Evolutionary conservation across 2,113 vertebrate species (phyloP), one percentile per base, ranked within the genome.

Genomic region (Chionis minor): DNA sequence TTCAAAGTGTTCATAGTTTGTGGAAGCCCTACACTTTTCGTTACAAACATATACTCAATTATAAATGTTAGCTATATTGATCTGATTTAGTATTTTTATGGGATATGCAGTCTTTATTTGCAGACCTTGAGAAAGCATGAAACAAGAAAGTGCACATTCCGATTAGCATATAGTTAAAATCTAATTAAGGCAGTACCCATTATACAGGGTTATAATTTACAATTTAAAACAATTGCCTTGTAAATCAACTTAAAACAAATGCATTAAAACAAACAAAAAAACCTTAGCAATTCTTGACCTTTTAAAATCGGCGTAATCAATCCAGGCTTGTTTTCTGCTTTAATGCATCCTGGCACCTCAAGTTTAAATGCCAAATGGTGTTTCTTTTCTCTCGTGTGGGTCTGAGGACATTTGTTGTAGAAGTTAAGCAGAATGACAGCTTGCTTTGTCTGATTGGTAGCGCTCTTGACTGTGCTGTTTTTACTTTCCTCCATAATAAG

Each of bases 351-450:
- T 96, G 95, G 91, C 96, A 97, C 97, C 91, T 92, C 80, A 93
- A 94, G 90, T 95, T 98, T 92, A 98, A 97, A 98, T 98, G 97
- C 95, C 97, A 97, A 97, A 70, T 66, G 81, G 92, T 97, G 91
- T 97, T 97, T 90, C 81, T 97, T 87, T 87, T 97, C 96, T 97
- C 85, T 85, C 74, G 9, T 95, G 79, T 94, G 95, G 86, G 90
- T 96, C 77, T 78, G 90, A 98, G 91, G 95, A 94, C 94, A 86
- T 97, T 97, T 32, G 81, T 97, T 96, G 95, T 90, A 96, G 96
- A 98, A 98, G 97, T 97, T 97, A 97, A 98, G 94, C 95, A 97
- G 98, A 97, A 67, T 97, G 97, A 97, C 98, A 98, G 96, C 96
- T 98, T 96, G 72, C 92, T 97, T 97, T 96, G 93, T 96, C 95